phyloP scores from a whole-genome alignment of 1,140 invertebrate genomes.

The Cyrtorhinus lividipennis region DNA sequence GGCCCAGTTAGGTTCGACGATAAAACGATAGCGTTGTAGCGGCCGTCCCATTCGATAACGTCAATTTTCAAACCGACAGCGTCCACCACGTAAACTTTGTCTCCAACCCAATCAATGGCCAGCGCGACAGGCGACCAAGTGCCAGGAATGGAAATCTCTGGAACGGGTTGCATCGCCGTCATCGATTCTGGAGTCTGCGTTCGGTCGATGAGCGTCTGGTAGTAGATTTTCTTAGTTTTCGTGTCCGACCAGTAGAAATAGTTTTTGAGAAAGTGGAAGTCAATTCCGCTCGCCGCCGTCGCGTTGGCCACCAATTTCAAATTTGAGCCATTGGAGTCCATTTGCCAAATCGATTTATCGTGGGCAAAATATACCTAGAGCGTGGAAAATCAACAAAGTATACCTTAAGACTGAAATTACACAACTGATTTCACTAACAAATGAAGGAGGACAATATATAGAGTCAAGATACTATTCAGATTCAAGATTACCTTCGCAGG shows the following conservation, averaged over 20 bases:
- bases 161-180: slow-evolving; percentile 30
- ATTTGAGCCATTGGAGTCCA: slow-evolving; percentile 47
- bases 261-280: slow-evolving; percentile 68
- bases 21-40: slow-evolving; percentile 73
- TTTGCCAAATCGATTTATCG: slow-evolving; percentile 56
- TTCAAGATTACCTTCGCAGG: slow-evolving; percentile 13
- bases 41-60: slow-evolving; percentile 73
- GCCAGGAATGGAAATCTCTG: slow-evolving; percentile 53
- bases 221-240: slow-evolving; percentile 65
- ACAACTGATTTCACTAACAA: no score
- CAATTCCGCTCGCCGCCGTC: slow-evolving; percentile 67
- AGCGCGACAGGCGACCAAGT: slow-evolving; percentile 78
- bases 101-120: slow-evolving; percentile 93
- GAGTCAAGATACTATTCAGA: no score
- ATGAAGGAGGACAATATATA: slow-evolving; percentile 21
- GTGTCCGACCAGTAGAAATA: slow-evolving; percentile 86
- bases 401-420: neutral
- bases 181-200: no score
- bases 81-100: slow-evolving; percentile 92
- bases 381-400: slow-evolving; percentile 14
- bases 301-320: slow-evolving; percentile 53
- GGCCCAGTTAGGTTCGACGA: slow-evolving; percentile 84
- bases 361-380: slow-evolving; percentile 65
- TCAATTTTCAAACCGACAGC: slow-evolving; percentile 84
- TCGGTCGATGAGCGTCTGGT: slow-evolving; percentile 37